Evolutionary conservation across 2,797 vertebrate species (phyloP).

Genomic region (Sebastes melanostomus): DNA sequence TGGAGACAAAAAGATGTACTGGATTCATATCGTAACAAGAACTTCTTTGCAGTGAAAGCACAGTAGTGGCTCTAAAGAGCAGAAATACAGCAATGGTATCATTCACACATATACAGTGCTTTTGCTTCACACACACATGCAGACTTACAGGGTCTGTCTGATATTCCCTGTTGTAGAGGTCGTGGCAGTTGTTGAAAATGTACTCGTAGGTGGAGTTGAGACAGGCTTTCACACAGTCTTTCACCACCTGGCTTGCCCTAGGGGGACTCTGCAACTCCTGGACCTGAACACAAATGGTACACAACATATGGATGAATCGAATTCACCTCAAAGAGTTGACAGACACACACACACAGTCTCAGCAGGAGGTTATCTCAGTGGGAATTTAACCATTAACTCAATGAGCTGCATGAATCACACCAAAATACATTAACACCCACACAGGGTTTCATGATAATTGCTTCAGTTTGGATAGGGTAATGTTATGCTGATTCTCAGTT

Average conservation of each 20-base stretch:
- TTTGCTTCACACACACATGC: neutral
- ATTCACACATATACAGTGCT: neutral
- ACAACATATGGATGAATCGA: constrained; percentile 27
- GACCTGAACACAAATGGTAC: constrained; percentile 81
- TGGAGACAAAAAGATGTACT: constrained; percentile 55
- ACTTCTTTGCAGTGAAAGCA: neutral
- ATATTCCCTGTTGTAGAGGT: constrained; percentile 94
- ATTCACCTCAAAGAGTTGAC: constrained; percentile 21
- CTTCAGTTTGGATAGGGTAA: constrained; percentile 53
- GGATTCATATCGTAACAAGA: neutral
- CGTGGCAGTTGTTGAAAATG: constrained; percentile 98
- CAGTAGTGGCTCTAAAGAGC: neutral
- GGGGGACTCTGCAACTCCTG: constrained; percentile 97
- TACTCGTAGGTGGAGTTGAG: constrained; percentile 98
- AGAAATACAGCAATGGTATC: neutral
- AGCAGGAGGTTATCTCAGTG: constrained; percentile 9
- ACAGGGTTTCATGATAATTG: constrained; percentile 18
- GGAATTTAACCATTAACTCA: constrained; percentile 33
- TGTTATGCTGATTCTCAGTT: constrained; percentile 38
- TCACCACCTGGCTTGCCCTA: constrained; percentile 95
- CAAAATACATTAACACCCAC: neutral
- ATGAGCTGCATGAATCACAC: constrained; percentile 8
- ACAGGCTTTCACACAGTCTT: constrained; percentile 96
- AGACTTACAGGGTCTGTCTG: constrained; percentile 89
- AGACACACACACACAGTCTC: constrained; percentile 10